Percentiles rank a stretch among this genome's conserved stretches.
Conservation (phyloP, 2,888 invertebrate species). For the Nesidiocoris tenuis region DNA sequence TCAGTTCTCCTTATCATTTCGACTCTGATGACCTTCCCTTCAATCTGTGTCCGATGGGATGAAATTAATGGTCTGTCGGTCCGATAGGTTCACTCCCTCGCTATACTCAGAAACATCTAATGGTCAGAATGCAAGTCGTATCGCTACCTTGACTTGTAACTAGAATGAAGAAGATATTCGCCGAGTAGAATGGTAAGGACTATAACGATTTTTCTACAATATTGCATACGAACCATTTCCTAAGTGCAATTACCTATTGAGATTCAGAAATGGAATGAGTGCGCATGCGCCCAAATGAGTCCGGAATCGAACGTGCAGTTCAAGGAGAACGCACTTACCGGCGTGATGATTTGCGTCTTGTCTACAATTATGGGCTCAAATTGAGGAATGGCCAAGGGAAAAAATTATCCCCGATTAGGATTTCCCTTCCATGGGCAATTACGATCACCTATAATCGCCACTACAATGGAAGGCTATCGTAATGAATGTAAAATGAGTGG, state of each 20-base stretch:
- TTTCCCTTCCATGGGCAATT: background rate
- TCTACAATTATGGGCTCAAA: background rate
- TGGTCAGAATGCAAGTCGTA: background rate
- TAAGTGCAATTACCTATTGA: no score
- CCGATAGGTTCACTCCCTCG: background rate
- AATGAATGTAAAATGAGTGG: constrained; percentile 41
- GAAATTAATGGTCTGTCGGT: constrained; percentile 18
- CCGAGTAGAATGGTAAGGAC: no score
- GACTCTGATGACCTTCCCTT: constrained; percentile 33
- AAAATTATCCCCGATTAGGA: background rate
- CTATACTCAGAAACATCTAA: background rate
- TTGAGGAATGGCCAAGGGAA: background rate
- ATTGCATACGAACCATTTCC: no score
- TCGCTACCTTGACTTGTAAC: no score
- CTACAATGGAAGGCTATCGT: constrained; percentile 39
- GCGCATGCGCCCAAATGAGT: no score
- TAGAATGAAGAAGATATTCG: no score
- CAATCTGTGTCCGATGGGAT: constrained; percentile 33
- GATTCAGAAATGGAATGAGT: no score
- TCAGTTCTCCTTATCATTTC: constrained; percentile 24
- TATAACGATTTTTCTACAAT: no score
- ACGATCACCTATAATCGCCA: background rate
- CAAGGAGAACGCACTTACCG: background rate
- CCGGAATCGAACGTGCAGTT: no score
- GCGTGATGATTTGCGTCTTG: background rate